Conservation (phyloP, 2,113 vertebrate genomes). For the Cyprinodon variegatus region DNA sequence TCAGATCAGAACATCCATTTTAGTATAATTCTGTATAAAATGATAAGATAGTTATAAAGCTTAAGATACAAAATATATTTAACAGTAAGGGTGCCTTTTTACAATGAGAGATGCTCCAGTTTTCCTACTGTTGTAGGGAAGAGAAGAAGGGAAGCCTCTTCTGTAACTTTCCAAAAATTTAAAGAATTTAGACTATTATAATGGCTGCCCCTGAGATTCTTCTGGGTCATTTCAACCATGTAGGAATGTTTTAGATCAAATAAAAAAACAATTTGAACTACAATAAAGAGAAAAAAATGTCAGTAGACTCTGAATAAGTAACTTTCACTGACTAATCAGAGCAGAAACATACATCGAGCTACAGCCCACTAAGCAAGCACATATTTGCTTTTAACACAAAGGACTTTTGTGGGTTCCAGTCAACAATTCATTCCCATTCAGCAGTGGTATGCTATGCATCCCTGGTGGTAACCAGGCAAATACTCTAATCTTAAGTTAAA, state of each 20-base stretch:
- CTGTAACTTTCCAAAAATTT: not conserved
- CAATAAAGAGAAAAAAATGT: not conserved
- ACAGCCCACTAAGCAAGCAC: not conserved
- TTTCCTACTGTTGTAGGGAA: not conserved
- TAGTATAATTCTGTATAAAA: too few relatives aligned
- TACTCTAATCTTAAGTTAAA: not conserved
- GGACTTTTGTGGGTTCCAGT: not conserved
- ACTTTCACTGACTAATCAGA: not conserved
- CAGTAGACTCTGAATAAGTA: not conserved
- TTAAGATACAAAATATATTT: not conserved
- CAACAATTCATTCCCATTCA: not conserved
- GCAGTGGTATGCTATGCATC: not conserved
- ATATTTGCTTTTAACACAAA: not conserved
- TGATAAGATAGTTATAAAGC: too few relatives aligned
- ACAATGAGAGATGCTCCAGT: not conserved
- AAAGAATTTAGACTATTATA: not conserved
- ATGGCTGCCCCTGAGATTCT: not conserved
- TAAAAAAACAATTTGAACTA: not conserved
- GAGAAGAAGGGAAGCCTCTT: not conserved
- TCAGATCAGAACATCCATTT: too few relatives aligned
- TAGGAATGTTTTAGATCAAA: not conserved
- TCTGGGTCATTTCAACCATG: not conserved
- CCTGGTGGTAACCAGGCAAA: not conserved
- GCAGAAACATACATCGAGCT: not conserved
- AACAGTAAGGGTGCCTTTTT: not conserved